Percentiles rank a stretch among this genome's conserved stretches.
These are phyloP conservation scores for Gymnogyps californianus DNA, from an alignment of 2,113 vertebrate species.

Conservation along the genomic window DNA sequence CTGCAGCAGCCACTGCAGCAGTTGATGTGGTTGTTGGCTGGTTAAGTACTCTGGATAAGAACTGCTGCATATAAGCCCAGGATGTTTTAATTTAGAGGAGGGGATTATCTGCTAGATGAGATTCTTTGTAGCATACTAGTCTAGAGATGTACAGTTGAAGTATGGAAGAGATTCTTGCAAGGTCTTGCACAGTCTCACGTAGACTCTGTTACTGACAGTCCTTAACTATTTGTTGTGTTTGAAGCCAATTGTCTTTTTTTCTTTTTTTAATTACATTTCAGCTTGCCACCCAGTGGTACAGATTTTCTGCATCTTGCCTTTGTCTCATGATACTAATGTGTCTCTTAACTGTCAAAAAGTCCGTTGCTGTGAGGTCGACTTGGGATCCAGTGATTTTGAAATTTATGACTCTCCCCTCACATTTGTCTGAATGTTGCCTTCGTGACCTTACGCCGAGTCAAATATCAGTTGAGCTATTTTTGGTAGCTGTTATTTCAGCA, in stretches of 20 bases:
- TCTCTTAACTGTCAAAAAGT: neutral
- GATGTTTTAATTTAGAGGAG: neutral
- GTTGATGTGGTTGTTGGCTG: neutral
- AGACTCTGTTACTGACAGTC: neutral
- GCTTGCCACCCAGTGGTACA: neutral
- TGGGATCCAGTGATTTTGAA: neutral
- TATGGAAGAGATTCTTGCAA: neutral
- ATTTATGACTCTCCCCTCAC: neutral
- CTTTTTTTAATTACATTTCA: neutral
- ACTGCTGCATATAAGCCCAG: neutral
- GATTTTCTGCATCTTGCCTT: neutral
- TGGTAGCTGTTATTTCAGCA: neutral
- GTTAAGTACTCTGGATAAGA: fast-evolving
- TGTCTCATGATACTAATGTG: neutral
- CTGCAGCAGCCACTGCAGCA: neutral
- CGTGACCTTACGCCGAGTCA: neutral
- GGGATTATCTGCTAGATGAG: neutral
- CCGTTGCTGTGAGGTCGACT: neutral
- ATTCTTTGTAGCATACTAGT: neutral
- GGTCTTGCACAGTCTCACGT: neutral
- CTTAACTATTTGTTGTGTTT: neutral
- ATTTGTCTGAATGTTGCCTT: neutral
- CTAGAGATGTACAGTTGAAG: neutral
- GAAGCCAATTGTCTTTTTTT: neutral
- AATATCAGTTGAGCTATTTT: conserved; percentile 15